Conservation (phyloP, 92 coral and sea anemone species). For the Phenganax marumi region DNA sequence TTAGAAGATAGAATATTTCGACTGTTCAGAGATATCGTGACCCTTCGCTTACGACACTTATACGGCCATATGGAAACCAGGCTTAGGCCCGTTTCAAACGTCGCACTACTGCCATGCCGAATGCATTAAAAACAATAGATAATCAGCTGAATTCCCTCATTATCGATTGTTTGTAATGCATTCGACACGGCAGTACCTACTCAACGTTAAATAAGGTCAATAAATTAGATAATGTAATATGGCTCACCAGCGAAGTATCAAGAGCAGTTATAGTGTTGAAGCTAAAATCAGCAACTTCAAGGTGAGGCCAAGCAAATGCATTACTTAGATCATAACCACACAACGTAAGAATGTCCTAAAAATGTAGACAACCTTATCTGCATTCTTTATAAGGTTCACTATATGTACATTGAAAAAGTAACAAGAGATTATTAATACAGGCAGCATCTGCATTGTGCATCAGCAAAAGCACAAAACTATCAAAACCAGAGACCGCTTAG, state of each 20-base stretch:
- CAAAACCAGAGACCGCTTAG: too few species aligned
- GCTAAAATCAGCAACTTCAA: constrained; percentile 75
- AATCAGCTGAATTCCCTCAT: too few species aligned
- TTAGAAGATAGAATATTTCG: background rate
- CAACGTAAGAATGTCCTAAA: constrained; percentile 84
- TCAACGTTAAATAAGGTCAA: background rate
- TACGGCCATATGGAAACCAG: too few species aligned
- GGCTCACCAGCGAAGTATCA: constrained; percentile 81
- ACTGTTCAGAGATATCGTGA: background rate
- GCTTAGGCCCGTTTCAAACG: too few species aligned
- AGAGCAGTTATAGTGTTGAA: constrained; percentile 77
- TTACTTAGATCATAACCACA: constrained; percentile 83
- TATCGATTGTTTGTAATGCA: too few species aligned
- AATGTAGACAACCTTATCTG: background rate
- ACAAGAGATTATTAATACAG: too few species aligned
- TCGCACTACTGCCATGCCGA: too few species aligned
- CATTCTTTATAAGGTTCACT: too few species aligned
- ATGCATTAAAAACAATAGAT: too few species aligned
- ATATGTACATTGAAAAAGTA: too few species aligned
- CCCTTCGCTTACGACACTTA: background rate
- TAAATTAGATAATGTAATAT: background rate
- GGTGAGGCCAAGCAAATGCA: constrained; percentile 74
- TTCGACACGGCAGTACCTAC: background rate
- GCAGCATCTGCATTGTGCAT: too few species aligned
- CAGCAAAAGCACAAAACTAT: too few species aligned